These are phyloP conservation scores for Melanotaenia trifasciata DNA, from an alignment of 2,797 vertebrate species.

Conservation along the genomic window DNA sequence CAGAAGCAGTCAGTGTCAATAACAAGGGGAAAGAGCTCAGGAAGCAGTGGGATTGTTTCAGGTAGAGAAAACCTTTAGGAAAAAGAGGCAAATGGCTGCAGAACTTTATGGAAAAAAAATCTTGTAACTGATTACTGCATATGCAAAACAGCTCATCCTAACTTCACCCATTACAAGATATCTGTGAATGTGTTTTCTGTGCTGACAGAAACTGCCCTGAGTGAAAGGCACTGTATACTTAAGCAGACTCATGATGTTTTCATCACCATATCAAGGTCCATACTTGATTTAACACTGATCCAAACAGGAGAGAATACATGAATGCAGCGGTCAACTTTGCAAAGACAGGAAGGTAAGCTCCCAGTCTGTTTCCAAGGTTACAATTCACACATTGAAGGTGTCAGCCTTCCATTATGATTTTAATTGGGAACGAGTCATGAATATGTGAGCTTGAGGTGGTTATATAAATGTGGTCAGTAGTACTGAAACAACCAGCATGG, in stretches of 20 bases:
- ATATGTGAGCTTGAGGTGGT: conserved; percentile 60
- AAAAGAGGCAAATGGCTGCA: conserved; percentile 36
- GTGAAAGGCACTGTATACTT: conserved; percentile 80
- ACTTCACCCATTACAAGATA: conserved; percentile 41
- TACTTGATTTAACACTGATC: conserved; percentile 48
- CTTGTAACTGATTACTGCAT: conserved; percentile 54
- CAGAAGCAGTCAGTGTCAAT: conserved; percentile 30
- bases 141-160: conserved; percentile 36
- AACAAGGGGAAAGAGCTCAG: conserved; percentile 26
- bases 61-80: conserved; percentile 41
- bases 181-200: conserved; percentile 55
- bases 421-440: conserved; percentile 60
- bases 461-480: conserved; percentile 68
- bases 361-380: conserved; percentile 45
- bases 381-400: conserved; percentile 56
- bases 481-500: conserved; percentile 67
- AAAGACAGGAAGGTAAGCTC: conserved; percentile 45
- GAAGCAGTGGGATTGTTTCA: conserved; percentile 42
- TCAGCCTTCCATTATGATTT: conserved; percentile 62
- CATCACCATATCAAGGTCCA: conserved; percentile 72
- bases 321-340: conserved; percentile 54
- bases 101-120: conserved; percentile 9
- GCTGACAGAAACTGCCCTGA: conserved; percentile 68
- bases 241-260: conserved; percentile 66
- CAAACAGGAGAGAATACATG: conserved; percentile 54